Percentiles rank a stretch among this genome's conserved stretches.
phyloP scores from a whole-genome alignment of 2,797 vertebrate species.

The Carapus acus region DNA sequence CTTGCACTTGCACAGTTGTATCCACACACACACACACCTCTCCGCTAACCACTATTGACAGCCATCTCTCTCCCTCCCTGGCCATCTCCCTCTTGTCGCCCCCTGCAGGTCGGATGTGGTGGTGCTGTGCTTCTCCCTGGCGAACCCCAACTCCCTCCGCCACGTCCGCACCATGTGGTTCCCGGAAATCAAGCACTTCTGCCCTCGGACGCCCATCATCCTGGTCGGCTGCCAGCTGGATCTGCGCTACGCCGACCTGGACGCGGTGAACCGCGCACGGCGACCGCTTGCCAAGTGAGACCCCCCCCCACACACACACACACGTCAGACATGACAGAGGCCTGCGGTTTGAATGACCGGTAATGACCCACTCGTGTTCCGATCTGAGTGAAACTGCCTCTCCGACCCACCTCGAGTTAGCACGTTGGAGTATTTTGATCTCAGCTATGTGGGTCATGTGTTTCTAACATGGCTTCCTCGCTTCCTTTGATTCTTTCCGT shows the following conservation, averaged over 20 bases:
- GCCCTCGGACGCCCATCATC: conserved; percentile 87
- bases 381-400: no score
- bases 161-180: conserved; percentile 93
- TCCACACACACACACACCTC: conserved; percentile 14
- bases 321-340: conserved; percentile 3
- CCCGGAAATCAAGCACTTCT: conserved; percentile 93
- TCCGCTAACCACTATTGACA: conserved; percentile 22
- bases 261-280: conserved; percentile 80
- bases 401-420: no score
- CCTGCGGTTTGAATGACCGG: not conserved
- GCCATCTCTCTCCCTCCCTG: not conserved
- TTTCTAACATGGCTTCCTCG: no score
- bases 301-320: conserved; percentile 24
- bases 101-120: conserved; percentile 83
- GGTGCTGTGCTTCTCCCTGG: conserved; percentile 90
- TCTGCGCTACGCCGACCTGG: conserved; percentile 83
- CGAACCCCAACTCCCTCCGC: conserved; percentile 87
- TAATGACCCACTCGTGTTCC: no score
- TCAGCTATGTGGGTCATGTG: no score
- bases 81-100: not conserved
- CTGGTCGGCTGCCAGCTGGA: conserved; percentile 93
- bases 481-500: no score
- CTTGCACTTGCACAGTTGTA: conserved; percentile 21
- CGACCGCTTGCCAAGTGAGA: conserved; percentile 80
- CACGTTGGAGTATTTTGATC: no score